These are phyloP conservation scores for Trichonephila clavata DNA, from an alignment of 1,140 invertebrate genomes.

Conservation along the genomic window DNA sequence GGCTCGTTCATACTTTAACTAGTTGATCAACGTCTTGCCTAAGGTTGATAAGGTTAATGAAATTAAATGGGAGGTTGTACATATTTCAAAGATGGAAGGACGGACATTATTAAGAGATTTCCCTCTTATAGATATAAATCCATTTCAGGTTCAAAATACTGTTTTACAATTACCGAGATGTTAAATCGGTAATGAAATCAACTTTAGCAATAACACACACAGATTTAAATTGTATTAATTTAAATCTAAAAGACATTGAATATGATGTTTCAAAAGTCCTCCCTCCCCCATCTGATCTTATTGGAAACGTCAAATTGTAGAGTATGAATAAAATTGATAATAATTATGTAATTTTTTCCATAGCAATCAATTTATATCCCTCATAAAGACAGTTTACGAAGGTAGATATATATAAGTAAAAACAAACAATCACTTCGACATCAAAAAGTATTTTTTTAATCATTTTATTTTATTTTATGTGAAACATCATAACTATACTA, in stretches of 20 bases:
- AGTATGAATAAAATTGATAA: no score
- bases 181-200: neutral
- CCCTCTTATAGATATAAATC: neutral
- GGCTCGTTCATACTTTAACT: neutral
- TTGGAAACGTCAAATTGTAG: no score
- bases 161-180: neutral
- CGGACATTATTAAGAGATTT: neutral
- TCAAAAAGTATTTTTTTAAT: no score
- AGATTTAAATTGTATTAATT: neutral
- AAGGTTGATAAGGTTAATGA: neutral
- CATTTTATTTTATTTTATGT: no score
- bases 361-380: no score
- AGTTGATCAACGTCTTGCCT: conserved; percentile 14
- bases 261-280: neutral
- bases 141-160: neutral
- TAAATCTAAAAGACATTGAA: neutral
- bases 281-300: no score
- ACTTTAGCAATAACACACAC: no score
- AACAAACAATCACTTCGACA: no score
- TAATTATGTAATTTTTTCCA: no score
- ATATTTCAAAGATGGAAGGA: neutral
- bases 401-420: no score
- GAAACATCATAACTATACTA: no score
- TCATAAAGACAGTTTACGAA: no score
- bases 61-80: neutral